Base-by-base conservation (phyloP, 1,140 invertebrate genomes). In the Polypedilum vanderplanki region DNA sequence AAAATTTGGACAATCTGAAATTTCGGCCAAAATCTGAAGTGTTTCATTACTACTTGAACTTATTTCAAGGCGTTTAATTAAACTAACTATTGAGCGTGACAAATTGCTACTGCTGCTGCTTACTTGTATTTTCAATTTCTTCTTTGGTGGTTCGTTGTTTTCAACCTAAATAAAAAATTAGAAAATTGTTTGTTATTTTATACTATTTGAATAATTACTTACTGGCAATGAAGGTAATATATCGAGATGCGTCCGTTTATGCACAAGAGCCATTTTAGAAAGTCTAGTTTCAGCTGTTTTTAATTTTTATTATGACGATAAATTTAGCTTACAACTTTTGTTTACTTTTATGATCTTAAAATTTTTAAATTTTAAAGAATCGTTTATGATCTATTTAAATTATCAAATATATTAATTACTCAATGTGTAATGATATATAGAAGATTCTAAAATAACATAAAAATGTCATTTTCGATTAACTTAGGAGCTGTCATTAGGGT, bases 1-100 rank as follows among this genome's bases (percentile, higher is more conserved):
- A 74, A 89, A 87, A 46, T 90, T 87, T 17, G 93, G 83, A 46
- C 87, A 87, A 78, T 93, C 91, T n/a, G 90, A 91, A 77, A 94
- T 89, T 73, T 89, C 85, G 1, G 94, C 83, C 40, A 95, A 80
- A 24, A 91, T 81, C 77, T 91, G 88, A 5, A 94, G 79, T 1
- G 89, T 88, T 79, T 94, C 92, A 80, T 92, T 91, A n/a, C 12
- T 57, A 15, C 46, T 57, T 4, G 10, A 15, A 57, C 46, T 57
- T 3, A 3, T 15, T 57, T 57, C 46, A 57, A 57, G 46, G 15
- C 46, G 46, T 57, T 57, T 57, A 12, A 57, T 4, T 12, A 57
- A 57, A 3, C 12, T n/a, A 1, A 12, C 46, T n/a, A 57, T n/a
- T 57, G 46, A 57, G 10, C n/a, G 20, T 75, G 24, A 33, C 24